phyloP scores from a whole-genome alignment of 2,888 invertebrate species.

The Crepidodera aurea region DNA sequence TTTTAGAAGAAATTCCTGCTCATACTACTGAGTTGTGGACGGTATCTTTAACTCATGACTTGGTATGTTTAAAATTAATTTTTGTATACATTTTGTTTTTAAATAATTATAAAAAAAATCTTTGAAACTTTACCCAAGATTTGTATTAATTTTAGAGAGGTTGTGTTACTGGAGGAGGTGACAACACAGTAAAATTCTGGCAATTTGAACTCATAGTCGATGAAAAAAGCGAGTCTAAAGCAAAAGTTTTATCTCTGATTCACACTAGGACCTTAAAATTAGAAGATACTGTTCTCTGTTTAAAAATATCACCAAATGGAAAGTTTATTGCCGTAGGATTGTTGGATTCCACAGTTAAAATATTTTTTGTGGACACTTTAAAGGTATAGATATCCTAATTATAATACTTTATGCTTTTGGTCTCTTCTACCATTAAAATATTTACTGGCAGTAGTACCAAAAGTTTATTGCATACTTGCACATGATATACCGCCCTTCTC shows the following conservation, averaged over 20 bases:
- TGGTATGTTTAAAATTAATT: slow-evolving; percentile 71
- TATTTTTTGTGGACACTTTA: slow-evolving; percentile 93
- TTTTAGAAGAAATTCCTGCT: slow-evolving; percentile 84
- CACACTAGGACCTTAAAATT: slow-evolving; percentile 85
- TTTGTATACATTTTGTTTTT: no score
- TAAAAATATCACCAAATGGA: slow-evolving; percentile 84
- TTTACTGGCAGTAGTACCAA: no score
- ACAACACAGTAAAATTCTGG: slow-evolving; percentile 94
- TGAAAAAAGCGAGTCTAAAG: slow-evolving; percentile 68
- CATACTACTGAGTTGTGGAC: slow-evolving; percentile 80
- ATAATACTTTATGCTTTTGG: no score
- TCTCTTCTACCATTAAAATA: no score
- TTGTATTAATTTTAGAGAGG: slow-evolving; percentile 77
- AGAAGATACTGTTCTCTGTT: slow-evolving; percentile 86
- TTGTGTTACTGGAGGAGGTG: slow-evolving; percentile 86
- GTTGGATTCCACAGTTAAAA: slow-evolving; percentile 92
- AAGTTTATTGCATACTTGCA: no score
- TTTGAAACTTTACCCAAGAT: no score
- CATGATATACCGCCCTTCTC: no score
- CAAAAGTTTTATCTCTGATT: slow-evolving; percentile 77
- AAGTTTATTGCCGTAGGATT: slow-evolving; percentile 89
- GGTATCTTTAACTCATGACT: slow-evolving; percentile 80
- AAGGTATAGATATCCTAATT: no score
- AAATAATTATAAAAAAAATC: no score
- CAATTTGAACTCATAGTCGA: slow-evolving; percentile 85